Evolutionary conservation across 1,140 invertebrate species (phyloP).

Genomic region (Monomorium pharaonis): DNA sequence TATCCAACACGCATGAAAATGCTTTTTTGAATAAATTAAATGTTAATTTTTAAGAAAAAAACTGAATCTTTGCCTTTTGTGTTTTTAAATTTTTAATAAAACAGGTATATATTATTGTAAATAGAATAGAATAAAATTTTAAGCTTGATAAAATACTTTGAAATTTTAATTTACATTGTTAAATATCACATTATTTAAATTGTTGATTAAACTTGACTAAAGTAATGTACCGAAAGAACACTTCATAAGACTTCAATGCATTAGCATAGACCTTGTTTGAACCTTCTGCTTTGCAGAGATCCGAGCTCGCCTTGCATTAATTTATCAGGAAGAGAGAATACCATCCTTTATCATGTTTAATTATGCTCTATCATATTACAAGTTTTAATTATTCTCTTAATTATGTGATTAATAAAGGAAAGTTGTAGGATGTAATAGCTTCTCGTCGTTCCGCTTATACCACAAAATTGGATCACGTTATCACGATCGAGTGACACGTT

Average conservation of each 20-base stretch:
- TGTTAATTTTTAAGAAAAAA: neutral
- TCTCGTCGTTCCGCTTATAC: neutral
- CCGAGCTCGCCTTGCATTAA: slow-evolving; percentile 2
- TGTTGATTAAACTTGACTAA: neutral
- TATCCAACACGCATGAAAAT: neutral
- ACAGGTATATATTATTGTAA: neutral
- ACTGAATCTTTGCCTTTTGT: neutral
- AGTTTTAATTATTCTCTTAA: slow-evolving; percentile 48
- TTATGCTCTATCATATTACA: slow-evolving; percentile 33
- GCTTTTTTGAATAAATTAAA: too few species aligned
- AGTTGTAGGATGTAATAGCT: slow-evolving; percentile 9
- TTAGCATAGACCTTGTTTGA: slow-evolving; percentile 16
- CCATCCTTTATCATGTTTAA: slow-evolving; percentile 18
- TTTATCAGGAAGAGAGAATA: neutral
- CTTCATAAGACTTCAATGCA: neutral
- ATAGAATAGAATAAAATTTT: neutral
- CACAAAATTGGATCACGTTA: slow-evolving; percentile 21
- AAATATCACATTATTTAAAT: neutral
- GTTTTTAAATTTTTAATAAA: neutral
- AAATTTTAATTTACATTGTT: neutral
- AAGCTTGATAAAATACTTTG: neutral
- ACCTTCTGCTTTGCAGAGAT: neutral
- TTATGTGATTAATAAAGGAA: slow-evolving; percentile 26
- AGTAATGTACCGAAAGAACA: neutral
- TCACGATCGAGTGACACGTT: neutral